phyloP scores from a whole-genome alignment of 2,797 vertebrate species.

The Tragopan temminckii region DNA sequence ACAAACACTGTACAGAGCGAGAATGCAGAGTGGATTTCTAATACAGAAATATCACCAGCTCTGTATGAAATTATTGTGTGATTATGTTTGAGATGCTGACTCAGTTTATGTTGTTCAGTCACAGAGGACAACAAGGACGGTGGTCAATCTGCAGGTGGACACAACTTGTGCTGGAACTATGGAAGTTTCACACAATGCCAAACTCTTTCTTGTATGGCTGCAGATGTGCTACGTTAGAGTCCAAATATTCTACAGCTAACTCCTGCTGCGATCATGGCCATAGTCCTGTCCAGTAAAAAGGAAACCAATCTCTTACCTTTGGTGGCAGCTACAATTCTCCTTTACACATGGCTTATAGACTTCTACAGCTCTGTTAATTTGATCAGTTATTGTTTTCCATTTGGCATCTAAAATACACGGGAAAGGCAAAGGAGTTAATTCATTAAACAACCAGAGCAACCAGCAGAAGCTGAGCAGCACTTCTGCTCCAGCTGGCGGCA shows the following conservation, averaged over 20 bases:
- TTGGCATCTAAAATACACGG: constrained; percentile 70
- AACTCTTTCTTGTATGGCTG: background rate
- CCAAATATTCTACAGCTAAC: background rate
- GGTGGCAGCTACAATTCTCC: constrained; percentile 91
- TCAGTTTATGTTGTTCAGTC: fast-evolving
- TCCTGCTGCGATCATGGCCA: background rate
- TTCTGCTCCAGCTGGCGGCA: background rate
- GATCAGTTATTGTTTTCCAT: constrained; percentile 75
- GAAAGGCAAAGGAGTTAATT: background rate
- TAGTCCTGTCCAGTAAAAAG: background rate
- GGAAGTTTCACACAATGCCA: background rate
- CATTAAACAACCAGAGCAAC: background rate
- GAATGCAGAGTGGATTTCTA: background rate
- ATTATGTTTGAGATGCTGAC: background rate
- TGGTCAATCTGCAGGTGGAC: background rate
- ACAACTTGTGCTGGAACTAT: background rate
- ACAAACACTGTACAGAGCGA: background rate
- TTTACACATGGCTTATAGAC: constrained; percentile 84
- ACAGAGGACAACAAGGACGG: background rate
- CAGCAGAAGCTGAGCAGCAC: background rate
- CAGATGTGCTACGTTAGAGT: background rate
- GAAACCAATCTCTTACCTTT: constrained; percentile 81
- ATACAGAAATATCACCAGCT: background rate
- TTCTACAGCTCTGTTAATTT: constrained; percentile 80
- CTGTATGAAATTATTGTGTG: background rate